A percentile compares a stretch with the other conserved stretches of the same genome.
Conservation (phyloP, 2,888 invertebrate genomes). For the Ceramica pisi region DNA sequence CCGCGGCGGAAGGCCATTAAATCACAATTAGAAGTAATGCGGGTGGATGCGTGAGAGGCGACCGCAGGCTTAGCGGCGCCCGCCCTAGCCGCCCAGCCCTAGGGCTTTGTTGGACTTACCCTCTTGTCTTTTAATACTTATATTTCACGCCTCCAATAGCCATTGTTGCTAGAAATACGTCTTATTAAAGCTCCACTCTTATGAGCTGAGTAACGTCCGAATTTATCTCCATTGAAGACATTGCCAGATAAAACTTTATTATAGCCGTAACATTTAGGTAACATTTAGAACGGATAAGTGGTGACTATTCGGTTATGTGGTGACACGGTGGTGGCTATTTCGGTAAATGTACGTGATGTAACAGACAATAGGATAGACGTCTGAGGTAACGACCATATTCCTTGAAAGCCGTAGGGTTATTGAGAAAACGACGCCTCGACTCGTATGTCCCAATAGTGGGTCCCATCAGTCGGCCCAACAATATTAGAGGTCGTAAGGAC, state of each 20-base stretch:
- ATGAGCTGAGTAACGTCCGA: conserved; percentile 42
- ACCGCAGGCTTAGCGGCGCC: conserved; percentile 79
- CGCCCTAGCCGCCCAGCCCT: conserved; percentile 70
- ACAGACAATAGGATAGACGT: conserved; percentile 72
- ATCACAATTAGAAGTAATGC: conserved; percentile 90
- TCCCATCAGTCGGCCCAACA: conserved; percentile 70
- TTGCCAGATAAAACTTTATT: conserved; percentile 70
- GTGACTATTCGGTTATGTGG: conserved; percentile 69
- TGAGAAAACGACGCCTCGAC: conserved; percentile 69
- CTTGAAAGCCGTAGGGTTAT: conserved; percentile 66
- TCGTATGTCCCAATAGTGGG: conserved; percentile 65
- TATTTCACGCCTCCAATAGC: conserved; percentile 76
- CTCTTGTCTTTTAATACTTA: conserved; percentile 85
- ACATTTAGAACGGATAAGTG: conserved; percentile 70
- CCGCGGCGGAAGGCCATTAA: conserved; percentile 86
- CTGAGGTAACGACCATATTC: conserved; percentile 70
- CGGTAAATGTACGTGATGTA: conserved; percentile 69
- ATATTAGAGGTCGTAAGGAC: conserved; percentile 69
- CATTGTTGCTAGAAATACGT: conserved; percentile 69
- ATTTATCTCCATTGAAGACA: conserved; percentile 51
- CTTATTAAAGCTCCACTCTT: conserved; percentile 51
- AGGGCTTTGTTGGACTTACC: conserved; percentile 86
- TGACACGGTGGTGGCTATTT: conserved; percentile 66
- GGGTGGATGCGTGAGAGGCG: conserved; percentile 87
- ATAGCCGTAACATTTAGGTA: conserved; percentile 67